A percentile compares a stretch with the other conserved stretches of the same genome.
Evolutionary conservation across 2,888 invertebrate genomes (phyloP).

Genomic region (Xestia sexstrigata): DNA sequence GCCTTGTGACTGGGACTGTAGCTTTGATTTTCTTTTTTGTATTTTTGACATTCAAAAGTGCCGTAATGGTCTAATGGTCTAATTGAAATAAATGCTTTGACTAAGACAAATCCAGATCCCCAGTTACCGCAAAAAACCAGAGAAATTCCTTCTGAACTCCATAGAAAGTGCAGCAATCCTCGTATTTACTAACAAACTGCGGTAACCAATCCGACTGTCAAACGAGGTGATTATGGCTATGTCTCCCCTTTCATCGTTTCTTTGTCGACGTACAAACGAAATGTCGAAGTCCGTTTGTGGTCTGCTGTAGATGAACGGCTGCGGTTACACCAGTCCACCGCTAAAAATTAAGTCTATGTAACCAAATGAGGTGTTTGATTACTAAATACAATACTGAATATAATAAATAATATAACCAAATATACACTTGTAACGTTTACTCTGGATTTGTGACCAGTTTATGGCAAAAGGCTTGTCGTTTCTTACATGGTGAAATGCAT

Average conservation of each 20-base stretch:
- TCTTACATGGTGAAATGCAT: background rate
- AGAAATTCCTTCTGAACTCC: background rate
- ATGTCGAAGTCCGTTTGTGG: background rate
- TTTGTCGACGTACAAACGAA: background rate
- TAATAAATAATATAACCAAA: background rate
- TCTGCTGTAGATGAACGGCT: background rate
- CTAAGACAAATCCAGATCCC: background rate
- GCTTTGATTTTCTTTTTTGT: too few relatives aligned
- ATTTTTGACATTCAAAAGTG: too few relatives aligned
- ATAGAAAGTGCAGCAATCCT: slow-evolving; percentile 14
- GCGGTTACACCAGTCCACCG: background rate
- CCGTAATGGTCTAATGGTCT: too few relatives aligned
- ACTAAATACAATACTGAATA: background rate
- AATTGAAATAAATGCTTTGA: too few relatives aligned
- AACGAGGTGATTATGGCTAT: slow-evolving; percentile 17
- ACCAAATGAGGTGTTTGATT: background rate
- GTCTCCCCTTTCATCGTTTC: slow-evolving; percentile 2
- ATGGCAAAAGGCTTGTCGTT: background rate
- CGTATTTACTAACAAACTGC: slow-evolving; percentile 25
- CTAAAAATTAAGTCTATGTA: background rate
- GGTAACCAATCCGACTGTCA: slow-evolving; percentile 4
- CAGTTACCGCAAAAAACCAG: slow-evolving; percentile 3
- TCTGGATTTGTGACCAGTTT: background rate
- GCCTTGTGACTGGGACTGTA: too few relatives aligned
- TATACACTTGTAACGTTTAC: background rate